Conservation (phyloP, 2,113 vertebrate species). For the Phodopus roborovskii region DNA sequence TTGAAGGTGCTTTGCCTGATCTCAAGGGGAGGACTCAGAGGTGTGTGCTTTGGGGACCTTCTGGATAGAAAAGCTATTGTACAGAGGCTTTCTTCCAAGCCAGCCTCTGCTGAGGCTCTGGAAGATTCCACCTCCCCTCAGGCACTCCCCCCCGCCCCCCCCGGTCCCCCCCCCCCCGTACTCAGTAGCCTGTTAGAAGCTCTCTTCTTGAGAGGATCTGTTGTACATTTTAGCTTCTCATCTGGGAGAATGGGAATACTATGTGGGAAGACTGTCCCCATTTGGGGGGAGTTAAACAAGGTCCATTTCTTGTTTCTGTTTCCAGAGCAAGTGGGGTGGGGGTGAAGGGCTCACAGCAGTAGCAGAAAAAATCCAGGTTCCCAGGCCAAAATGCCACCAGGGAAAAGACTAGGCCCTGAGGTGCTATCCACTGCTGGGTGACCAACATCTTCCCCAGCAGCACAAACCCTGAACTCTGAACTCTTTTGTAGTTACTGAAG, state of each 20-base stretch:
- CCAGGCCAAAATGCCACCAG: background rate
- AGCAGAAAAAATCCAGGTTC: background rate
- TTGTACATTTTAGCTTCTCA: constrained; percentile 16
- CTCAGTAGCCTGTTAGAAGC: background rate
- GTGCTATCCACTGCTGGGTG: background rate
- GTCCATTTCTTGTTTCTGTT: constrained; percentile 3
- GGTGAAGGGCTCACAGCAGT: background rate
- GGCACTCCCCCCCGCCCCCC: constrained; percentile 9
- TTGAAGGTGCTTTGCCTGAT: constrained; percentile 29
- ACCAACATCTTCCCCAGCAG: background rate
- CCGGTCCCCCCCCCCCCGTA: background rate
- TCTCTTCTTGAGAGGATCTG: background rate
- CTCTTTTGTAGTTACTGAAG: background rate
- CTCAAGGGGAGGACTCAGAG: background rate
- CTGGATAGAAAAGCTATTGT: constrained; percentile 30
- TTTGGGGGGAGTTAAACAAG: background rate
- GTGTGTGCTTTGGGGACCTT: background rate
- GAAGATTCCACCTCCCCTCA: constrained; percentile 43
- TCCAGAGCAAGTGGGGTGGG: background rate
- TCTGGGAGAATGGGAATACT: background rate
- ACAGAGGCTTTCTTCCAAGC: constrained; percentile 1
- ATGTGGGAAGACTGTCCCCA: background rate
- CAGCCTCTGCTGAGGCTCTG: background rate
- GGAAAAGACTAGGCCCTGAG: background rate
- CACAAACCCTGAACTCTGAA: background rate